Conservation (phyloP, 2,113 vertebrate genomes). For the Hiodon tergisus region DNA sequence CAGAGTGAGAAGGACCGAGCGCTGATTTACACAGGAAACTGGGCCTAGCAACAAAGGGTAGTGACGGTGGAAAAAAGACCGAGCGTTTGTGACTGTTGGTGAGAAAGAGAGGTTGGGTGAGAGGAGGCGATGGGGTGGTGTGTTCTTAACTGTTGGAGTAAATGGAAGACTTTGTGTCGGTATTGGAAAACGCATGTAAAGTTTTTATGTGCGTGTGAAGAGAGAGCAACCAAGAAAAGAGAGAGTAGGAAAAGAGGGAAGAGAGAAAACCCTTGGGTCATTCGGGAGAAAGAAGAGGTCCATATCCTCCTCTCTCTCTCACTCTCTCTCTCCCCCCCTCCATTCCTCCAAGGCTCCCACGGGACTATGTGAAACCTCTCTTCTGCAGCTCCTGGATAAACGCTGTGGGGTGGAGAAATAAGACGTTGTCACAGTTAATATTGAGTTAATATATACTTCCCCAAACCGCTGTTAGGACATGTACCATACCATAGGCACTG, state of each 20-base stretch:
- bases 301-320: not conserved
- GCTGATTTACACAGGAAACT: too few relatives aligned
- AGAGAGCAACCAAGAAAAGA: not conserved
- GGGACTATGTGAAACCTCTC: constrained; percentile 71
- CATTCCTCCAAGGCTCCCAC: constrained; percentile 33
- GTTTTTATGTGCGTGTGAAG: not conserved
- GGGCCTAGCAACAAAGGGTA: too few relatives aligned
- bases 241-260: not conserved
- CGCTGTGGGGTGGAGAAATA: constrained; percentile 50
- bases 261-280: not conserved
- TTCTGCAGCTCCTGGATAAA: constrained; percentile 82
- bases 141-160: not conserved
- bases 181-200: not conserved
- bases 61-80: not conserved
- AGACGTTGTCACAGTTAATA: not conserved
- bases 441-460: not conserved
- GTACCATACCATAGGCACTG: too few relatives aligned
- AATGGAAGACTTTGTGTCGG: not conserved
- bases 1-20: too few relatives aligned
- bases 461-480: not conserved
- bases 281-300: not conserved
- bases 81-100: not conserved
- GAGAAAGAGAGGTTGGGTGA: not conserved
- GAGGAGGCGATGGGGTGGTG: not conserved
- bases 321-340: constrained; percentile 21